Conservation (phyloP, 1,140 invertebrate species). For the Drosophila ambigua region DNA sequence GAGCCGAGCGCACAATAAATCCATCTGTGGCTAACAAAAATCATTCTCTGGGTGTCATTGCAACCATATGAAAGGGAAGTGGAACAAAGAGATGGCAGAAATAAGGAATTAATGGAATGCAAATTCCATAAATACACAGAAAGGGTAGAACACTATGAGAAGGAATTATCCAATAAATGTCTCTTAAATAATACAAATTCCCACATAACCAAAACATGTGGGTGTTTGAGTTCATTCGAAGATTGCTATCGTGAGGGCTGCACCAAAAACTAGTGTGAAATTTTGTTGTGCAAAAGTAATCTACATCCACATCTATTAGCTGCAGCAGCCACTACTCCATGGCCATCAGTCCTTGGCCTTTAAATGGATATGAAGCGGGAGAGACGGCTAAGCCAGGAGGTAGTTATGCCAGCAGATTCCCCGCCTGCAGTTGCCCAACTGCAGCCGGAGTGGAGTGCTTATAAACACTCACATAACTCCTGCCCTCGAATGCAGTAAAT, state of each 20-base stretch:
- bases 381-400: slow-evolving; percentile 6
- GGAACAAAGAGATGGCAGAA: neutral
- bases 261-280: slow-evolving; percentile 3
- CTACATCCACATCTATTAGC: slow-evolving; percentile 14
- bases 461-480: slow-evolving; percentile 36
- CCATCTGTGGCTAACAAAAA: slow-evolving; percentile 18
- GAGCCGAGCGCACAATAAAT: slow-evolving; percentile 15
- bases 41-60: neutral
- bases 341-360: slow-evolving; percentile 15
- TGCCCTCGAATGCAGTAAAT: slow-evolving; percentile 48
- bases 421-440: slow-evolving; percentile 33
- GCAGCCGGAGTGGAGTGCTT: slow-evolving; percentile 8
- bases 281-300: slow-evolving; percentile 29
- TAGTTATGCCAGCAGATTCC: slow-evolving; percentile 6
- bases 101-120: neutral
- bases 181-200: neutral
- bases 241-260: neutral
- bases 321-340: too few species aligned
- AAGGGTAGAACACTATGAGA: neutral
- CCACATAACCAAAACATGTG: neutral
- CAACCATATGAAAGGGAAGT: neutral
- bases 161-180: neutral
- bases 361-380: slow-evolving; percentile 38
- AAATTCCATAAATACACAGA: neutral
- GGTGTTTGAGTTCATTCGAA: neutral